Conservation (phyloP, 2,113 vertebrate genomes). For the Oriolus oriolus region DNA sequence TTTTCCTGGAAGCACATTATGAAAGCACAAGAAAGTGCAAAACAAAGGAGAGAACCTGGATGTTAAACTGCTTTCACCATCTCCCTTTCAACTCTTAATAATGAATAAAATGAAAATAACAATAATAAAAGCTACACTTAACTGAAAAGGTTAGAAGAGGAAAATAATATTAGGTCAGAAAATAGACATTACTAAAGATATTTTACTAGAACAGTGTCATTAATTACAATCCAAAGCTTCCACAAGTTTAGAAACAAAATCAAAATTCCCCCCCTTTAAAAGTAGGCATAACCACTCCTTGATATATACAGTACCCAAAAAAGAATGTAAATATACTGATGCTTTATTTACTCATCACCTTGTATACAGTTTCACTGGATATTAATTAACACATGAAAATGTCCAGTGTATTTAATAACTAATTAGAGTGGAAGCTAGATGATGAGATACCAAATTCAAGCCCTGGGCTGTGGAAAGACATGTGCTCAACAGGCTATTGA, state of each 20-base stretch:
- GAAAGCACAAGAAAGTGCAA: background rate
- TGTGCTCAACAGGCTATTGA: background rate
- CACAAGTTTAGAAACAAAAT: background rate
- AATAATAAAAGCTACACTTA: background rate
- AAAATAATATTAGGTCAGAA: background rate
- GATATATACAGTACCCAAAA: background rate
- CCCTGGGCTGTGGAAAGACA: background rate
- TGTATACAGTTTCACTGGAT: background rate
- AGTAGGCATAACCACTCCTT: background rate
- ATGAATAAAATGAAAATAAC: background rate
- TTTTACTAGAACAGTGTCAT: background rate
- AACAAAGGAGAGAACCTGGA: background rate
- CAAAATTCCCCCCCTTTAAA: background rate
- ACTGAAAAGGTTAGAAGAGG: background rate
- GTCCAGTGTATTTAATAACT: background rate
- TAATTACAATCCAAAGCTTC: background rate
- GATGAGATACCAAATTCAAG: background rate
- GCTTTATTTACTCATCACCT: background rate
- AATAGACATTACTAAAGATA: background rate
- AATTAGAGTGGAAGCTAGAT: background rate
- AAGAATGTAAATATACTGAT: background rate
- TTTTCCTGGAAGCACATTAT: background rate
- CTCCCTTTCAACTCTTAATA: background rate
- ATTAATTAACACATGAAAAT: background rate
- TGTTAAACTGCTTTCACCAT: background rate